Percentiles rank a stretch among this genome's conserved stretches.
These are phyloP conservation scores for Brachionus rubens DNA, from an alignment of 1,140 invertebrate genomes.

Conservation along the genomic window DNA sequence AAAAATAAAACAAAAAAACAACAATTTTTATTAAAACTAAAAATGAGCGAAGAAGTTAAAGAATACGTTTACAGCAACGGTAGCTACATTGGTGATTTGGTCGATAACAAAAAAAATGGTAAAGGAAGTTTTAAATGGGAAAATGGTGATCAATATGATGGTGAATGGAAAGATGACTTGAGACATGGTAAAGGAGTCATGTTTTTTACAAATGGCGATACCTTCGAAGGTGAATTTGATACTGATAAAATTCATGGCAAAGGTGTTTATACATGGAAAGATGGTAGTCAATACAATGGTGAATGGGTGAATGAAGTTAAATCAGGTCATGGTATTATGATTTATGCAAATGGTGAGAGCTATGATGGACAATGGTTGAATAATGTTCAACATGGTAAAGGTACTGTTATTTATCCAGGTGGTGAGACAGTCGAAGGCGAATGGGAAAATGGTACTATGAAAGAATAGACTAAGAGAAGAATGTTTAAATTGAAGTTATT, in stretches of 20 bases:
- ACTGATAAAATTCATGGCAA: slow-evolving; percentile 9
- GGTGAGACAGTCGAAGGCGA: slow-evolving; percentile 2
- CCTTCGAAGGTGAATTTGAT: slow-evolving; percentile 2
- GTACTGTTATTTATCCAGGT: neutral
- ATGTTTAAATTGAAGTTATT: neutral
- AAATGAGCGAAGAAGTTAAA: slow-evolving; percentile 59
- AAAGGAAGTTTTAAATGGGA: slow-evolving; percentile 47
- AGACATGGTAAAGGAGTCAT: slow-evolving; percentile 16
- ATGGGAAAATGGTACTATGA: neutral
- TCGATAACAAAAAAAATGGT: neutral
- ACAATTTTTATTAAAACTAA: slow-evolving; percentile 53
- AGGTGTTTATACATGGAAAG: slow-evolving; percentile 25
- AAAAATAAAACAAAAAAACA: neutral
- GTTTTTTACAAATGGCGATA: slow-evolving; percentile 13
- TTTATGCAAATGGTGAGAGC: neutral
- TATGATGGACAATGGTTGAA: slow-evolving; percentile 31
- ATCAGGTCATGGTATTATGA: neutral
- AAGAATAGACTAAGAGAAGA: neutral
- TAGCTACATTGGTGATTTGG: neutral
- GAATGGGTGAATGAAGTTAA: slow-evolving; percentile 6
- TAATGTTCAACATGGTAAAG: slow-evolving; percentile 25
- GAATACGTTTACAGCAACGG: slow-evolving; percentile 56
- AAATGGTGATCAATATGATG: slow-evolving; percentile 19
- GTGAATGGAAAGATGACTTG: slow-evolving; percentile 18
- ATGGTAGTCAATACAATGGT: slow-evolving; percentile 5